Base-by-base conservation (phyloP, 2,797 vertebrate genomes). In the Hozukius guyotensis region DNA sequence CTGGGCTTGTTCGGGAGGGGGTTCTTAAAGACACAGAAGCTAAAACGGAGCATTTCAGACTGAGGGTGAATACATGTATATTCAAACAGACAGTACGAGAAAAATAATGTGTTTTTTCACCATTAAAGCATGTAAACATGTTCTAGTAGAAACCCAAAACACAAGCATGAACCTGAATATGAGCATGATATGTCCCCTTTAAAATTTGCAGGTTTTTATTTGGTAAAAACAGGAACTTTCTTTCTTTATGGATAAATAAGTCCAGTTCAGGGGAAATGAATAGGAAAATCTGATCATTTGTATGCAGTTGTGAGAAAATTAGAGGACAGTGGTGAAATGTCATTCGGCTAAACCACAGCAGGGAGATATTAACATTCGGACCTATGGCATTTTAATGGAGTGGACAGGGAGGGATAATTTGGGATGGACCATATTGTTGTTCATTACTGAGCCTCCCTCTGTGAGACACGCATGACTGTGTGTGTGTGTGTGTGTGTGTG, bases 361-460 rank as follows among this genome's bases (percentile, higher is more conserved):
- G 87, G 63, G 56, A 76, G 70, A 70, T 78, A 91, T 93, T 90
- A 91, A 90, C 89, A 83, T 70, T 83, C 27, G 1, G 73, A 89
- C 92, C 92, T 89, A 7, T 90, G 88, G 87, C 92, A 90, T 90
- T 89, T 93, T 93, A 94, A 94, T 93, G 90, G 83, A 87, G 83
- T 69, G 75, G 75, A 88, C 77, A 82, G 88, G 89, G 85, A 75
- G 81, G 75, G 76, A 81, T 92, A 49, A 88, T 92, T 89, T 88
- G 60, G 80, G 82, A 88, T 0, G 31, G 85, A 85, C 78, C 88
- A 87, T 90, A 92, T 85, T 92, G 87, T 78, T 85, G 82, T 89
- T 85, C 88, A 92, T 93, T 90, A 93, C 67, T 27, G 38, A 16
- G 66, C 68, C 72, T 86, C 84, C 85, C 78, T 85, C 52, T 78